Conservation (phyloP, 2,797 vertebrate genomes). For the Rhyacichthys aspro region DNA sequence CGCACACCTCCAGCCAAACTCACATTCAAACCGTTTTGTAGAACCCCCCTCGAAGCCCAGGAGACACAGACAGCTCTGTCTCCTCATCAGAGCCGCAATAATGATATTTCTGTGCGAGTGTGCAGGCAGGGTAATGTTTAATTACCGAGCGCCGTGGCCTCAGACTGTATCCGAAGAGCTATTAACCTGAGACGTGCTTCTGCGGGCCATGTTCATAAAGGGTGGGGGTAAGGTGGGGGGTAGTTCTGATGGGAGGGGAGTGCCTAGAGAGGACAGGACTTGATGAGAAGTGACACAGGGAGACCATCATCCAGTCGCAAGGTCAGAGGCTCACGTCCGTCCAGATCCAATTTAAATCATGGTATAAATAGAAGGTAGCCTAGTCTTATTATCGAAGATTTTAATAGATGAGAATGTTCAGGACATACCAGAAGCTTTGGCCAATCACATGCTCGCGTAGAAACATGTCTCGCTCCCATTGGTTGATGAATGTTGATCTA, state of each 20-base stretch:
- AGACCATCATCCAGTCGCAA: constrained; percentile 33
- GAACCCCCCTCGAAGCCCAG: constrained; percentile 6
- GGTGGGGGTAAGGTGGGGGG: not conserved
- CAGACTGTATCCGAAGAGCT: constrained; percentile 37
- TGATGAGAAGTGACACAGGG: constrained; percentile 18
- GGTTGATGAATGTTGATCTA: too few relatives aligned
- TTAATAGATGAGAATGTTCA: too few relatives aligned
- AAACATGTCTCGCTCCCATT: too few relatives aligned
- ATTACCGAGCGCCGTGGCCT: constrained; percentile 39
- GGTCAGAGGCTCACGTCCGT: constrained; percentile 42
- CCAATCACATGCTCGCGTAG: too few relatives aligned
- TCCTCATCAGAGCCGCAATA: constrained; percentile 31
- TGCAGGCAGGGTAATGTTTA: constrained; percentile 38
- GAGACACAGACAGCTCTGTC: constrained; percentile 20
- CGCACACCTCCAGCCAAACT: not conserved
- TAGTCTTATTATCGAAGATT: too few relatives aligned
- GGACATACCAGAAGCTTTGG: too few relatives aligned
- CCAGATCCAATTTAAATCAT: not conserved
- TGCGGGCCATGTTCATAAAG: constrained; percentile 23
- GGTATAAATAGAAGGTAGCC: too few relatives aligned
- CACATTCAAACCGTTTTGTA: constrained; percentile 9
- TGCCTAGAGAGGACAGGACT: not conserved
- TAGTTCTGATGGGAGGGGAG: constrained; percentile 9
- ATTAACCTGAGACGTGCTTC: constrained; percentile 32
- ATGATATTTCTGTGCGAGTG: constrained; percentile 48